A percentile compares a stretch with the other conserved stretches of the same genome.
Conservation (phyloP, 2,113 vertebrate genomes). For the Urocitellus parryii region DNA sequence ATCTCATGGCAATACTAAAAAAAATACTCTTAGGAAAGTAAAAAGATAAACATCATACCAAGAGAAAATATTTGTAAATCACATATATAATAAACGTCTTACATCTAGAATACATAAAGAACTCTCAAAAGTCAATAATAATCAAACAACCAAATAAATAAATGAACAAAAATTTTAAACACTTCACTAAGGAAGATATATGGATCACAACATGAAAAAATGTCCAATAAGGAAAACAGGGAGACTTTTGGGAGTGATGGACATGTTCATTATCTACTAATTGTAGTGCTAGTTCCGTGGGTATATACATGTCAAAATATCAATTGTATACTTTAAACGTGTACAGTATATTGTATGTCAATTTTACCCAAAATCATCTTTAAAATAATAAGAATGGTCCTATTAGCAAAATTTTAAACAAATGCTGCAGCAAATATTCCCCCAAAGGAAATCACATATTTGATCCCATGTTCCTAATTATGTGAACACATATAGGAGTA, state of each 20-base stretch:
- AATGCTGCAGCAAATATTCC: neutral
- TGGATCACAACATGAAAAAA: neutral
- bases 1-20: too few species aligned
- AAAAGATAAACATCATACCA: neutral
- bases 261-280: slow-evolving; percentile 15
- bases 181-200: neutral
- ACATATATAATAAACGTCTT: slow-evolving; percentile 1
- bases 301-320: slow-evolving; percentile 22
- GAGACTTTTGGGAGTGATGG: neutral
- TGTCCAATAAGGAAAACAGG: neutral
- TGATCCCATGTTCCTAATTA: neutral
- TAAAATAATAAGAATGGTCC: slow-evolving; percentile 19
- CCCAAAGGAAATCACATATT: slow-evolving; percentile 19
- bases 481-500: neutral
- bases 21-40: neutral
- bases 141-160: slow-evolving; percentile 6
- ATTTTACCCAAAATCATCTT: neutral
- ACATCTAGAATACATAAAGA: slow-evolving; percentile 14
- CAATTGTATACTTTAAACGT: neutral
- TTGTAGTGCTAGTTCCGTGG: neutral
- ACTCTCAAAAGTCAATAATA: neutral
- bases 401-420: slow-evolving; percentile 41
- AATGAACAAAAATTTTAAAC: neutral
- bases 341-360: neutral
- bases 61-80: neutral